Evolutionary conservation across 23 tunicate species (phyloP).

Genomic region (Trididemnum nubilum): DNA sequence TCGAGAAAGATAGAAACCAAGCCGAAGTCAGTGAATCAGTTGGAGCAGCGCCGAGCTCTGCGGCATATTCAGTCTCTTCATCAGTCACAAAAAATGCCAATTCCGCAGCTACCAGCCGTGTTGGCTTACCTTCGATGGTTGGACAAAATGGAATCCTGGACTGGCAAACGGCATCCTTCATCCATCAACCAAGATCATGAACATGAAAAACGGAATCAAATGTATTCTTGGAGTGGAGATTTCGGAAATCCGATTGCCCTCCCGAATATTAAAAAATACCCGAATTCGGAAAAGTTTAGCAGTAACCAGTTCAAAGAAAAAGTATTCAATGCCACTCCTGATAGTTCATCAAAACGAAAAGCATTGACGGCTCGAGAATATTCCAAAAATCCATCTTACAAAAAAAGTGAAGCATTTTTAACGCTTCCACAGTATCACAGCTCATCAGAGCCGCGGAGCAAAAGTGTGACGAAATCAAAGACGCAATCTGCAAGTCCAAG

Average conservation of each 20-base stretch:
- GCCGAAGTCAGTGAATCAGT: conserved; percentile 39
- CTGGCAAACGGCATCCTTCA: conserved; percentile 32
- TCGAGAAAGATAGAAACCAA: background rate
- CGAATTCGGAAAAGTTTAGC: conserved; percentile 73
- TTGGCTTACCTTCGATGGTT: conserved; percentile 82
- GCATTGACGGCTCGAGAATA: background rate
- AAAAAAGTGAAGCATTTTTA: background rate
- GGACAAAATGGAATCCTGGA: conserved; percentile 93
- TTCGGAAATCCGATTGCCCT: conserved; percentile 79
- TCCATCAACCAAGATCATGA: conserved; percentile 22
- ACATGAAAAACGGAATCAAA: background rate
- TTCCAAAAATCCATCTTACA: background rate
- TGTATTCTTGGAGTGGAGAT: conserved; percentile 74
- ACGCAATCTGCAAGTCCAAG: background rate
- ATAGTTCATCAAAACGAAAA: background rate
- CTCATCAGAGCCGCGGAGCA: background rate
- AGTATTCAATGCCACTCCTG: background rate
- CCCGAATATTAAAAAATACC: conserved; percentile 77
- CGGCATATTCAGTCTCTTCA: conserved; percentile 52
- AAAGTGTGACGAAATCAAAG: background rate
- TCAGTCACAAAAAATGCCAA: conserved; percentile 54
- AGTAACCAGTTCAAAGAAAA: conserved; percentile 55
- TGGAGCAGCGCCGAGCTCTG: conserved; percentile 67
- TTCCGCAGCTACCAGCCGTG: conserved; percentile 80
- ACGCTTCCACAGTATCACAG: background rate